Percentiles rank a stretch among this genome's conserved stretches.
phyloP scores from a whole-genome alignment of 2,888 invertebrate genomes.

The Cryptosula pallasiana region DNA sequence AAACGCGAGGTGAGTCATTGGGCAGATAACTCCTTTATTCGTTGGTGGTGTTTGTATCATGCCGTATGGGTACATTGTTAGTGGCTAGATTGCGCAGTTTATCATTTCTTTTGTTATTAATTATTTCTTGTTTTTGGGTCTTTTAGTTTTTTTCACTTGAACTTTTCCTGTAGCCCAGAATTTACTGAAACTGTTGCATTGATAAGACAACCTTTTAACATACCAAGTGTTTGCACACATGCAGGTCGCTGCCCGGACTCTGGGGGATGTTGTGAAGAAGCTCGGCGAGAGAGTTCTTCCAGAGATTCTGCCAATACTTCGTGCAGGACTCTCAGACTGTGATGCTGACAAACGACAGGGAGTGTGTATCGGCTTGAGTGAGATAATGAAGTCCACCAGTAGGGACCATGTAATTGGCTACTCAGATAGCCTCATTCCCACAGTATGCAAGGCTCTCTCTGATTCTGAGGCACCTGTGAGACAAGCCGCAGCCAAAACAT shows the following conservation, averaged over 20 bases:
- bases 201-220: too few relatives aligned
- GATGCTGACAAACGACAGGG: constrained; percentile 93
- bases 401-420: constrained; percentile 67
- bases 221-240: too few relatives aligned
- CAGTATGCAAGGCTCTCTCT: constrained; percentile 81
- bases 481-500: constrained; percentile 90
- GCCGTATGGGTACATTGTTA: too few relatives aligned
- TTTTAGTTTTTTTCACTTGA: too few relatives aligned
- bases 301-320: constrained; percentile 95
- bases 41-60: too few relatives aligned
- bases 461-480: constrained; percentile 88
- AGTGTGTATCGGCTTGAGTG: constrained; percentile 94
- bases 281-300: constrained; percentile 94
- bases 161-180: too few relatives aligned
- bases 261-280: constrained; percentile 94
- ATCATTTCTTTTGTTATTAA: too few relatives aligned
- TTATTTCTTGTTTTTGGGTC: too few relatives aligned
- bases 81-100: too few relatives aligned
- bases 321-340: constrained; percentile 83
- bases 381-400: constrained; percentile 95
- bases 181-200: too few relatives aligned
- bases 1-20: constrained; percentile 68
- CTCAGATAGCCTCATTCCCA: constrained; percentile 81
- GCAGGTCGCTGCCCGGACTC: constrained; percentile 87
- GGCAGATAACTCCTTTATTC: not conserved